Conservation (phyloP, 2,797 vertebrate species). For the Sebastes taczanowskii region DNA sequence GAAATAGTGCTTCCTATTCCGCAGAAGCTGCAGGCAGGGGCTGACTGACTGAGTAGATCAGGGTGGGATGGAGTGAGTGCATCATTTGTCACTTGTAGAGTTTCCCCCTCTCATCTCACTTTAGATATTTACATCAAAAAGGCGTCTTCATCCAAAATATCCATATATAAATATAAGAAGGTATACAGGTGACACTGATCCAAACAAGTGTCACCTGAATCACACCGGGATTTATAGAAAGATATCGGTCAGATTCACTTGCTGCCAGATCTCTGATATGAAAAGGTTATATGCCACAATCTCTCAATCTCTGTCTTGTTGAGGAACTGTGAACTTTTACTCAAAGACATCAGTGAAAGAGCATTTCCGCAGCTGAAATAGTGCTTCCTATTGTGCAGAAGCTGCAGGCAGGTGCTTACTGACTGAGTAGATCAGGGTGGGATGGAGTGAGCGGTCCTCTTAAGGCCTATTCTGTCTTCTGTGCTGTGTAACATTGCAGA, state of each 20-base stretch:
- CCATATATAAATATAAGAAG: not conserved
- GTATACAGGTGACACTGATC: not conserved
- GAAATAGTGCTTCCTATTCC: constrained; percentile 1
- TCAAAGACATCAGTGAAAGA: not conserved
- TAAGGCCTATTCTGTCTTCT: not conserved
- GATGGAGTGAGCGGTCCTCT: constrained; percentile 1
- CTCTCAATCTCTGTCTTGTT: not conserved
- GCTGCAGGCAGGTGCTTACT: constrained; percentile 35
- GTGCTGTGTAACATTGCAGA: constrained; percentile 1
- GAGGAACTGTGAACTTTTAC: not conserved
- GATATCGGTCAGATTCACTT: not conserved
- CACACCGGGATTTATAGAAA: not conserved
- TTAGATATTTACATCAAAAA: not conserved
- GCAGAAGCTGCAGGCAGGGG: constrained; percentile 27
- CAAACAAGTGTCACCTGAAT: no score
- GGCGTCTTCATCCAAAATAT: not conserved
- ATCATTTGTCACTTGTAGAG: not conserved
- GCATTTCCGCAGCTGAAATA: not conserved
- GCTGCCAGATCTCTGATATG: not conserved
- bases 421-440: constrained; percentile 8
- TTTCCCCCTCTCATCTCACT: not conserved
- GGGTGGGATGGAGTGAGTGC: not conserved
- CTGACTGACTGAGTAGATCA: constrained; percentile 15
- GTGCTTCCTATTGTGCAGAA: constrained; percentile 1
- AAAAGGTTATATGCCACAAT: not conserved